phyloP scores from a whole-genome alignment of 2,888 invertebrate genomes.

The Nebria salina region DNA sequence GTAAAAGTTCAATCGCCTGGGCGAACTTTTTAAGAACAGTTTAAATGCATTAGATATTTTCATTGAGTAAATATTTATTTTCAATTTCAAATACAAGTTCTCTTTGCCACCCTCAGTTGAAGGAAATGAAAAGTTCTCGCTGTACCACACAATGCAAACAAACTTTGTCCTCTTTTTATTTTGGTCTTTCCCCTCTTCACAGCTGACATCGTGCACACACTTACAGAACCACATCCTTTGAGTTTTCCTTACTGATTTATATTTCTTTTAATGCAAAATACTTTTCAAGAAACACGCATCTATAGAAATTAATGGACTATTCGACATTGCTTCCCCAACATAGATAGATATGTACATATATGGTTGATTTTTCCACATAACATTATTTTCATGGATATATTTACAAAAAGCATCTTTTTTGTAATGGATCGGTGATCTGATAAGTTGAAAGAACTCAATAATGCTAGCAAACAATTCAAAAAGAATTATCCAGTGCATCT shows the following conservation, averaged over 20 bases:
- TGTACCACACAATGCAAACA: slow-evolving; percentile 37
- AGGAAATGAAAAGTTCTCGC: slow-evolving; percentile 41
- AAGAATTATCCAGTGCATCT: slow-evolving; percentile 25
- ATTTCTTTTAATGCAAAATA: neutral
- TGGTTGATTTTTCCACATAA: too few relatives aligned
- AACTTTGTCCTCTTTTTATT: slow-evolving; percentile 24
- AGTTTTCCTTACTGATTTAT: slow-evolving; percentile 31
- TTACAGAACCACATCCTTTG: slow-evolving; percentile 22
- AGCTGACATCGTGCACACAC: slow-evolving; percentile 12
- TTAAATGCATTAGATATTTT: slow-evolving; percentile 52
- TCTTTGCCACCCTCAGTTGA: neutral
- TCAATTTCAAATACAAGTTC: slow-evolving; percentile 45
- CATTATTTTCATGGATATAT: too few relatives aligned
- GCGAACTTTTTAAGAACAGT: slow-evolving; percentile 51
- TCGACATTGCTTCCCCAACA: neutral
- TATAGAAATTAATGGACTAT: neutral
- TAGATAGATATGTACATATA: neutral
- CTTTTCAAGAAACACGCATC: neutral
- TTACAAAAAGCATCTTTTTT: too few relatives aligned
- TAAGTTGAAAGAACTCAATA: slow-evolving; percentile 23
- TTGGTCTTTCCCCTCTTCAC: neutral
- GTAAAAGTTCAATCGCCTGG: slow-evolving; percentile 48
- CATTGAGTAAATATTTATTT: slow-evolving; percentile 44
- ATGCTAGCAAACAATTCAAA: slow-evolving; percentile 31
- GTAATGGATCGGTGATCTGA: too few relatives aligned